Conservation (phyloP, 2,888 invertebrate species). For the Lutraria lutraria region DNA sequence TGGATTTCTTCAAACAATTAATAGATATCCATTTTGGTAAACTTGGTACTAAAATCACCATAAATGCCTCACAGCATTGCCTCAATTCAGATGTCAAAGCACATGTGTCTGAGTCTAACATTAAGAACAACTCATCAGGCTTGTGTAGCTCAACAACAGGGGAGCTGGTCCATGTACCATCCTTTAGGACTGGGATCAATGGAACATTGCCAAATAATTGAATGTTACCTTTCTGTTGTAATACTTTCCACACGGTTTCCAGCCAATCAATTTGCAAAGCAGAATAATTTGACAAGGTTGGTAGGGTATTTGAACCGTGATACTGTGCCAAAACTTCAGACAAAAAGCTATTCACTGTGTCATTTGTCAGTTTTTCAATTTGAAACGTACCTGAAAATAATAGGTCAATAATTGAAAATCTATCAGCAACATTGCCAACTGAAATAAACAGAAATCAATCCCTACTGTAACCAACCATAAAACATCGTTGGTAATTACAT, state of each 20-base stretch:
- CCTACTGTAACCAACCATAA: too few species aligned
- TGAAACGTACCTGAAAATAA: slow-evolving; percentile 20
- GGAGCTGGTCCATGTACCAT: slow-evolving; percentile 12
- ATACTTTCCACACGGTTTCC: slow-evolving; percentile 25
- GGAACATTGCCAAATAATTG: slow-evolving; percentile 27
- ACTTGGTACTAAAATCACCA: slow-evolving; percentile 1
- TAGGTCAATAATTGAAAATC: too few species aligned
- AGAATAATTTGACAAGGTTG: background rate
- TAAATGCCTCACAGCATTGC: background rate
- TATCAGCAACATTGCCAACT: too few species aligned
- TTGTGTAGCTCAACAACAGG: slow-evolving; percentile 21
- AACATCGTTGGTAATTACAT: too few species aligned
- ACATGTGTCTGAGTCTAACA: background rate
- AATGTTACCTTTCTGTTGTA: background rate
- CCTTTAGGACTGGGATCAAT: slow-evolving; percentile 20
- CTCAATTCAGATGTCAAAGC: background rate
- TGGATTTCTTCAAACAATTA: background rate
- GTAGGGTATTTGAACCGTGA: background rate
- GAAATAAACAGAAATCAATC: too few species aligned
- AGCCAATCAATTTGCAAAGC: slow-evolving; percentile 9
- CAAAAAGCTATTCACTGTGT: background rate
- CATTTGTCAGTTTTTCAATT: background rate
- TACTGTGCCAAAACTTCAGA: background rate
- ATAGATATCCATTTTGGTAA: slow-evolving; percentile 11
- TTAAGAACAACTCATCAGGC: slow-evolving; percentile 7